These are phyloP conservation scores for Schizopygopsis malacanthus DNA, from an alignment of 2,797 vertebrate species.

Conservation along the genomic window DNA sequence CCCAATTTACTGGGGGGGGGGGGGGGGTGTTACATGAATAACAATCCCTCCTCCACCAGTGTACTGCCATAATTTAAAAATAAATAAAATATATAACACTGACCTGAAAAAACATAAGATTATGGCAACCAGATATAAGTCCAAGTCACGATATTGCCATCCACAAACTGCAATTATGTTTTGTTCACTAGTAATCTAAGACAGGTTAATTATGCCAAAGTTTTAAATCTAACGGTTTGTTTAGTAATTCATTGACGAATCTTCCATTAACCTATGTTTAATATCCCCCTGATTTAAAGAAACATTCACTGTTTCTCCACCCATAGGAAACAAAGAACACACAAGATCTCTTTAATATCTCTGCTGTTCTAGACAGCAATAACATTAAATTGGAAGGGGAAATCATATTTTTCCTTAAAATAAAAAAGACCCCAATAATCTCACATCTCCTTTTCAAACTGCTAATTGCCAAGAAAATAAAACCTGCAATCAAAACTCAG, in stretches of 20 bases:
- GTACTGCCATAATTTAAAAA: background rate
- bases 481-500: background rate
- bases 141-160: background rate
- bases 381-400: background rate
- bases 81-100: background rate
- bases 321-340: background rate
- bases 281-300: background rate
- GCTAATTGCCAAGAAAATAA: background rate
- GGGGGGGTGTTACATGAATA: background rate
- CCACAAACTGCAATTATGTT: background rate
- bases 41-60: background rate
- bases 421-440: background rate
- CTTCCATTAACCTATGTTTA: background rate
- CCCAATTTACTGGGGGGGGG: background rate
- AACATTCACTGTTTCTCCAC: background rate
- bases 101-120: background rate
- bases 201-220: background rate
- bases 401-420: background rate
- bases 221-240: background rate
- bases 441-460: background rate
- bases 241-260: background rate
- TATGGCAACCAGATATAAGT: background rate
- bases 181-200: background rate
- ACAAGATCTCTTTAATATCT: background rate
- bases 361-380: background rate